Percentiles rank a stretch among this genome's conserved stretches.
These are phyloP conservation scores for Actinia tenebrosa DNA, from an alignment of 64 coral and sea anemone genomes.

Conservation along the genomic window DNA sequence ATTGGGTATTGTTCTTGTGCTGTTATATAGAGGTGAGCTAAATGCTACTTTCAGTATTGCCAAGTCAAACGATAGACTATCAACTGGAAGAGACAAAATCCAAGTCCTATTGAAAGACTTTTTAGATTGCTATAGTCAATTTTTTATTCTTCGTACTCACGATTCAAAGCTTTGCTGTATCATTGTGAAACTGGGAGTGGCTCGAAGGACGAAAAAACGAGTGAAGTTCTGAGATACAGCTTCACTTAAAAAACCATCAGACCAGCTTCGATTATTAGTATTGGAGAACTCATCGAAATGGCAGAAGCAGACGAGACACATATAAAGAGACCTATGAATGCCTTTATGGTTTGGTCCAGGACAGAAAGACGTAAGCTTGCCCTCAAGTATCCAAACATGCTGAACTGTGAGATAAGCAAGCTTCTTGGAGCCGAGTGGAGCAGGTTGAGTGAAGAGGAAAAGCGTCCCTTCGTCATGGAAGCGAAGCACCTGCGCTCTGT, in stretches of 20 bases:
- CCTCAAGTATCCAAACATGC: slow-evolving; percentile 92
- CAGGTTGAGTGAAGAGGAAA: slow-evolving; percentile 80
- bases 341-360: slow-evolving; percentile 92
- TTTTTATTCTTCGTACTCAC: neutral
- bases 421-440: slow-evolving; percentile 91
- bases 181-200: neutral
- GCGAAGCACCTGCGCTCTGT: slow-evolving; percentile 79
- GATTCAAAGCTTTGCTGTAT: neutral
- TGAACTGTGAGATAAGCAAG: slow-evolving; percentile 96
- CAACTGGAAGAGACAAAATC: slow-evolving; percentile 6
- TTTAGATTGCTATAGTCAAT: neutral
- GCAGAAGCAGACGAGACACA: slow-evolving; percentile 61
- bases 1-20: neutral
- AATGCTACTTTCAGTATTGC: slow-evolving; percentile 12
- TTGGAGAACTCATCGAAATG: slow-evolving; percentile 17
- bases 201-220: neutral
- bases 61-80: slow-evolving; percentile 17
- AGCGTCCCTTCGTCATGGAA: slow-evolving; percentile 76
- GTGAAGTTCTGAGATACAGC: neutral
- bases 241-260: neutral
- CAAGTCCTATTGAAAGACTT: neutral
- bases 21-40: slow-evolving; percentile 10
- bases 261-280: neutral
- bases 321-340: slow-evolving; percentile 91
- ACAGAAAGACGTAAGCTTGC: slow-evolving; percentile 88